These are phyloP conservation scores for Cactoblastis cactorum DNA, from an alignment of 2,888 invertebrate species.

Conservation along the genomic window DNA sequence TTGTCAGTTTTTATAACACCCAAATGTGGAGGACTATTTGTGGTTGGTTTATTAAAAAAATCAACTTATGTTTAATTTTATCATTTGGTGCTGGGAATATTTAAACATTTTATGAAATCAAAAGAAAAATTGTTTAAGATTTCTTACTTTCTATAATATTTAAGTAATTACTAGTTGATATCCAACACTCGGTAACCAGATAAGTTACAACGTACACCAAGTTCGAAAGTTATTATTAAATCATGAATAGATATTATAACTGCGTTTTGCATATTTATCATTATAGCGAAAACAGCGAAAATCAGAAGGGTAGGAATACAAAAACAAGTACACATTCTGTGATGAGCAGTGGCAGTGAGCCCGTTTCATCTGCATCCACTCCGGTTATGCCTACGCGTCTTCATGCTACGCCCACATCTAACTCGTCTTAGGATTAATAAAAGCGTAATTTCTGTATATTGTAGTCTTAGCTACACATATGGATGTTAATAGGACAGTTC, in stretches of 20 bases:
- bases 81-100: too few species aligned
- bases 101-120: too few species aligned
- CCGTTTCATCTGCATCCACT: conserved; percentile 30
- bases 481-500: neutral
- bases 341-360: conserved; percentile 7
- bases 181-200: too few species aligned
- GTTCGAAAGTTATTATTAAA: too few species aligned
- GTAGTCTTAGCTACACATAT: neutral
- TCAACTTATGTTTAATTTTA: too few species aligned
- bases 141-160: too few species aligned
- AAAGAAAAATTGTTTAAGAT: too few species aligned
- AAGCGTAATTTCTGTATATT: conserved; percentile 28
- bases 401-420: conserved; percentile 33
- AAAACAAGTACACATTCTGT: neutral
- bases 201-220: too few species aligned
- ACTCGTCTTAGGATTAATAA: conserved; percentile 34
- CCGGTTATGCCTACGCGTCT: conserved; percentile 56
- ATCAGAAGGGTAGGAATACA: neutral
- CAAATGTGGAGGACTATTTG: too few species aligned
- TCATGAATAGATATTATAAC: too few species aligned
- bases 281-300: neutral
- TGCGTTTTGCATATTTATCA: neutral
- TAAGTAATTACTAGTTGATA: too few species aligned
- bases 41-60: too few species aligned
- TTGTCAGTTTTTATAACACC: neutral